Percentiles rank a stretch among this genome's conserved stretches.
These are phyloP conservation scores for Scaptomyza cyrtandrae DNA, from an alignment of 2,888 invertebrate species.

Conservation along the genomic window DNA sequence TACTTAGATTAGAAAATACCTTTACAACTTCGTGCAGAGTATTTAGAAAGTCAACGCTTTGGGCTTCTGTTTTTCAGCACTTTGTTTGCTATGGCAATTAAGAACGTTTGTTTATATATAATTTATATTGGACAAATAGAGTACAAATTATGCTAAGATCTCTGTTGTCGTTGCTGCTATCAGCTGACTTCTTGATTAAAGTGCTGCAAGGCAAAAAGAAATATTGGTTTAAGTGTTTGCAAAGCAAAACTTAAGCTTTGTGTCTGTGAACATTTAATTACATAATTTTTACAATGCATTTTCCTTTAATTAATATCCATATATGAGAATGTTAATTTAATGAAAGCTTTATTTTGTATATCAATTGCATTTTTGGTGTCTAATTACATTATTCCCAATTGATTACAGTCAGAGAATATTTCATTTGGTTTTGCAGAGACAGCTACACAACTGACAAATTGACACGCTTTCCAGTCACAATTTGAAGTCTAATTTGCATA, in stretches of 20 bases:
- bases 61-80: no score
- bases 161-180: slow-evolving; percentile 34
- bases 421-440: slow-evolving; percentile 12
- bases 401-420: slow-evolving; percentile 10
- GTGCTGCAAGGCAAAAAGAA: slow-evolving; percentile 22
- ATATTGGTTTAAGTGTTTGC: slow-evolving; percentile 26
- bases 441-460: not conserved
- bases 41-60: slow-evolving; percentile 6
- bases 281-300: slow-evolving; percentile 21
- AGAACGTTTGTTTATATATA: slow-evolving; percentile 48
- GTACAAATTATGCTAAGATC: slow-evolving; percentile 50
- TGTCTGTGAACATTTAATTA: slow-evolving; percentile 34
- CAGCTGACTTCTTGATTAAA: slow-evolving; percentile 63
- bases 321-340: slow-evolving; percentile 45
- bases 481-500: slow-evolving; percentile 15
- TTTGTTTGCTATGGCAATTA: slow-evolving; percentile 63
- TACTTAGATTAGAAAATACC: no score
- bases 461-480: not conserved
- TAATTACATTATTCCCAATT: slow-evolving; percentile 30
- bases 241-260: slow-evolving; percentile 5
- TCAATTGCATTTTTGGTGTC: slow-evolving; percentile 8
- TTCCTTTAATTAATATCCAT: slow-evolving; percentile 20
- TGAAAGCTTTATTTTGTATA: slow-evolving; percentile 40
- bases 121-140: slow-evolving; percentile 42
- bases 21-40: slow-evolving; percentile 1